Base-by-base conservation (phyloP, 2,888 invertebrate genomes). In the Alentia gelatinosa region DNA sequence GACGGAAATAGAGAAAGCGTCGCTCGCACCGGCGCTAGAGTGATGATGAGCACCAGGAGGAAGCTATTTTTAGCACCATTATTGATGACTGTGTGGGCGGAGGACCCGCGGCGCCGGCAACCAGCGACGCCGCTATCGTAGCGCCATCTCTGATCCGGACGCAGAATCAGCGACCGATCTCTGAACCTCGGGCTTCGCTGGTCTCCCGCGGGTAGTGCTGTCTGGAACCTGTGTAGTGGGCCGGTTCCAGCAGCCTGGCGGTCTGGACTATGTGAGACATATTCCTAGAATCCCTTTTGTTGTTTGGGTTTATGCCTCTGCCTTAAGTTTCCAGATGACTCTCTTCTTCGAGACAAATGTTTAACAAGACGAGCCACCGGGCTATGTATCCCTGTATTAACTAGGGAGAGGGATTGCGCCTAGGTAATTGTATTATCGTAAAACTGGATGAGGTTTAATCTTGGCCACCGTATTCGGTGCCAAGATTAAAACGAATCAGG, bases 101-200 rank as follows among this genome's bases (percentile, higher is more conserved):
- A 26, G 12, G 68, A 68, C 26, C 15, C 68, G 30, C 30, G 30
- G 15, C 68, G n/a, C n/a, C n/a, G n/a, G n/a, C n/a, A n/a, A n/a
- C 30, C 68, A 15, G 68, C 30, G 12, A 30, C 30, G 26, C 68
- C 68, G 33, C 68, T 68, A 68, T 68, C 68, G 30, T 30, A 68
- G 68, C 68, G 68, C 68, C 68, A 68, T 68, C 68, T 68, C 68
- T 68, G 68, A 68, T 68, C 68, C 30, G 30, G 26, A 68, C 68
- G 68, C 26, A 12, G 68, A 68, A 68, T 68, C 68, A 68, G 68
- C 68, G 33, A 26, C 68, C 33, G 68, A 68, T 68, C 68, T 68
- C 12, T 26, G 23, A 30, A 30, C 68, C 68, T 26, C 30, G 30
- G 68, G 33, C 26, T 68, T 30, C 19, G 56, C 5, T 56, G 3